Percentiles rank a stretch among this genome's conserved stretches.
These are phyloP conservation scores for Lochmaea crataegi DNA, from an alignment of 2,888 invertebrate species.

Conservation along the genomic window DNA sequence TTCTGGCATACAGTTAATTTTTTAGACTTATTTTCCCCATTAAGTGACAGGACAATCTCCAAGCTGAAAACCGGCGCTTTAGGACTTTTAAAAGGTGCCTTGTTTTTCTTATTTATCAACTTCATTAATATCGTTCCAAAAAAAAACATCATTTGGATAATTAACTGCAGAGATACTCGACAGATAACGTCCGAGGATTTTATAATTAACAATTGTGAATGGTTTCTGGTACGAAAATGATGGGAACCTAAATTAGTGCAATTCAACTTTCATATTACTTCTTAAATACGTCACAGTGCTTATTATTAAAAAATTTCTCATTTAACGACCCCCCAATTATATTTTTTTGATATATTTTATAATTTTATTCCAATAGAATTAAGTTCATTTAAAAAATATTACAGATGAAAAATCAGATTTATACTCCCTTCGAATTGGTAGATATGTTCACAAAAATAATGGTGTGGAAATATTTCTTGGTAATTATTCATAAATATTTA, in stretches of 20 bases:
- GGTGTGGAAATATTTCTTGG: too few species aligned
- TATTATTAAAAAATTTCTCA: neutral
- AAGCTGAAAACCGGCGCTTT: neutral
- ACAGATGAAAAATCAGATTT: too few species aligned
- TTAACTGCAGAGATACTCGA: constrained; percentile 21
- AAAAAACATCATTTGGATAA: constrained; percentile 25
- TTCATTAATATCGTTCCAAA: constrained; percentile 20
- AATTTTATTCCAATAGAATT: too few species aligned
- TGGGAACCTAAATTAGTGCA: constrained; percentile 2
- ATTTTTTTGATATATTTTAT: neutral
- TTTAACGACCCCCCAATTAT: neutral
- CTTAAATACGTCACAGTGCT: neutral
- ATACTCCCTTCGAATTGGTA: too few species aligned
- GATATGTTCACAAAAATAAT: too few species aligned
- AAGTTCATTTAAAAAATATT: too few species aligned
- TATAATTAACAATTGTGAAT: constrained; percentile 21
- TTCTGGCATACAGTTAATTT: too few species aligned
- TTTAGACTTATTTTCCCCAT: neutral
- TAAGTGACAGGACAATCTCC: neutral
- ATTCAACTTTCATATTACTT: neutral
- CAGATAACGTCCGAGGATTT: constrained; percentile 20
- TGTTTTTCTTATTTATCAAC: constrained; percentile 12
- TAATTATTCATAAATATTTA: too few species aligned
- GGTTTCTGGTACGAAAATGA: constrained; percentile 14
- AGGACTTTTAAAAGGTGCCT: constrained; percentile 15